phyloP scores from a whole-genome alignment of 2,888 invertebrate genomes.

The Aspidapion aeneum region DNA sequence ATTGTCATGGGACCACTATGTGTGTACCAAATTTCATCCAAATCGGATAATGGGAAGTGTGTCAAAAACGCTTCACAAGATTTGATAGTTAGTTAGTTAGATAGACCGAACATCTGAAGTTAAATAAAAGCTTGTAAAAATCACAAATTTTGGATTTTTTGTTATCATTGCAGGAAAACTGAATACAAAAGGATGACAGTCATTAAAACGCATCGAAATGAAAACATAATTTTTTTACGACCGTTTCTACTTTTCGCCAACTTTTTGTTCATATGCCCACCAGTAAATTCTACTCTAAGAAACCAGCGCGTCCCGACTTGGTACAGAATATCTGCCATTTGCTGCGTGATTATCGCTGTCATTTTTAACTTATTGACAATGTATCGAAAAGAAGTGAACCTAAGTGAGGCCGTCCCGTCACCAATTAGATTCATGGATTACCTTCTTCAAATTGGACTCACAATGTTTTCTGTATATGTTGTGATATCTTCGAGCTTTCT shows the following conservation, averaged over 20 bases:
- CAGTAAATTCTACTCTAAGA: background rate
- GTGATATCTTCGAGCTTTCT: background rate
- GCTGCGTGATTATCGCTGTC: background rate
- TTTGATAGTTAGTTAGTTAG: too few relatives aligned
- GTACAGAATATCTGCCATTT: background rate
- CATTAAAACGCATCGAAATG: background rate
- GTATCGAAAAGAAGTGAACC: background rate
- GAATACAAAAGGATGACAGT: background rate
- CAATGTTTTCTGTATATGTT: background rate
- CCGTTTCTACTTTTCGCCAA: background rate
- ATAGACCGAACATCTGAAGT: too few relatives aligned
- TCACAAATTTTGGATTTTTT: too few relatives aligned
- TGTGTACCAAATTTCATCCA: too few relatives aligned
- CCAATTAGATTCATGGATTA: slow-evolving; percentile 6
- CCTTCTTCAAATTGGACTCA: background rate
- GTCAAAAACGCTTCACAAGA: too few relatives aligned
- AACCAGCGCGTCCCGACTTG: background rate
- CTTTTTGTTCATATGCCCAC: background rate
- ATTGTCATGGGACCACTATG: too few relatives aligned
- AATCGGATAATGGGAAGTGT: too few relatives aligned
- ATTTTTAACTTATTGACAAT: background rate
- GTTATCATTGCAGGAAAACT: too few relatives aligned
- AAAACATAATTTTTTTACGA: background rate
- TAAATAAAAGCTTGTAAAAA: too few relatives aligned
- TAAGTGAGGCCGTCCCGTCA: background rate